Percentiles rank a stretch among this genome's conserved stretches.
These are phyloP conservation scores for Anarsia innoxiella DNA, from an alignment of 2,888 invertebrate species.

Conservation along the genomic window DNA sequence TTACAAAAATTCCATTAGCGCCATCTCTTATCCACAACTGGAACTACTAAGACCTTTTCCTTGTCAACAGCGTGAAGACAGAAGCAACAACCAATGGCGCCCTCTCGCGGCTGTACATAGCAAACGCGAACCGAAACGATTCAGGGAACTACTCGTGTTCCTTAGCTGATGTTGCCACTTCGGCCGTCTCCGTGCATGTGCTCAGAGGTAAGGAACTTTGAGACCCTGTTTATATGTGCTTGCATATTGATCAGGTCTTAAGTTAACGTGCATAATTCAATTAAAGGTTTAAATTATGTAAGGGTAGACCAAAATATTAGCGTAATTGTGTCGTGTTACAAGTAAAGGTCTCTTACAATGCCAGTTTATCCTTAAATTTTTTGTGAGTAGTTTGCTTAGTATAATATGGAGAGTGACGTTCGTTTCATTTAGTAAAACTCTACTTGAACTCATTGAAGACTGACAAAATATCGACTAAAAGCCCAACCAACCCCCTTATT, in stretches of 20 bases:
- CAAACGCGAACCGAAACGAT: constrained; percentile 85
- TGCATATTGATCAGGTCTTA: neutral
- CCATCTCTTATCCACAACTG: too few relatives aligned
- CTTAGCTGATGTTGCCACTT: constrained; percentile 80
- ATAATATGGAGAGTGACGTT: too few relatives aligned
- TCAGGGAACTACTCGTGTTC: constrained; percentile 88
- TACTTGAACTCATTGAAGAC: too few relatives aligned
- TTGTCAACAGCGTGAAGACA: constrained; percentile 81
- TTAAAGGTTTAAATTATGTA: neutral
- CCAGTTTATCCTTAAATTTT: neutral
- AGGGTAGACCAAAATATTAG: too few relatives aligned
- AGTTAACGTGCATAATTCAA: neutral
- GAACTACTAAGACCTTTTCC: too few relatives aligned
- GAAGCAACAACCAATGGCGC: constrained; percentile 84
- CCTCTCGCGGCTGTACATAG: constrained; percentile 84
- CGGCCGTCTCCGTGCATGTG: constrained; percentile 84
- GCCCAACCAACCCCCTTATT: too few relatives aligned
- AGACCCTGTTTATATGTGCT: neutral
- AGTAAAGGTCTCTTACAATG: too few relatives aligned
- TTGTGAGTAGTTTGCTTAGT: neutral
- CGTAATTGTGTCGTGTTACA: too few relatives aligned
- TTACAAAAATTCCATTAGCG: too few relatives aligned
- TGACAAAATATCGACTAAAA: too few relatives aligned
- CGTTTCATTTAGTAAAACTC: too few relatives aligned
- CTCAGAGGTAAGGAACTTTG: constrained; percentile 78